phyloP scores from a whole-genome alignment of 2,888 invertebrate species.

The Eupithecia subfuscata region DNA sequence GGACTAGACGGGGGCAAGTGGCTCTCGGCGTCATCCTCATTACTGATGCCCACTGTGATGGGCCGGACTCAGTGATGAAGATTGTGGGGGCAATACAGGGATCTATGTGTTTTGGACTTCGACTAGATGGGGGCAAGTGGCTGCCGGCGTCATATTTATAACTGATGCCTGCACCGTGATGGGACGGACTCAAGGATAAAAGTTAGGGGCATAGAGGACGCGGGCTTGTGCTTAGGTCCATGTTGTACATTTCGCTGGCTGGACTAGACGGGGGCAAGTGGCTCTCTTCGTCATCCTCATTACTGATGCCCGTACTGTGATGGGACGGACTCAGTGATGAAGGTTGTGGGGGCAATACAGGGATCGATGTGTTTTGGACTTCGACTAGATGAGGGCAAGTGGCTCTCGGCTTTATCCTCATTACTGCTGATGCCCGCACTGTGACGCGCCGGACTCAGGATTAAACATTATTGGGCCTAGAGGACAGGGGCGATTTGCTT shows the following conservation, averaged over 20 bases:
- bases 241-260: no score
- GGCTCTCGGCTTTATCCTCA: constrained; percentile 42
- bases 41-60: constrained; percentile 38
- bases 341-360: neutral
- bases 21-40: constrained; percentile 44
- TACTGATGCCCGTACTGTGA: constrained; percentile 37
- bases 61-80: constrained; percentile 19
- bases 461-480: neutral
- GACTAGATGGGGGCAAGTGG: constrained; percentile 37
- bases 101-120: no score
- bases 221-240: no score
- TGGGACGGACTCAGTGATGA: constrained; percentile 24
- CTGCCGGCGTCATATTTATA: constrained; percentile 43
- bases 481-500: neutral
- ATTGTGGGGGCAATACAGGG: no score
- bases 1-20: constrained; percentile 41
- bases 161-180: constrained; percentile 35
- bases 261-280: constrained; percentile 36
- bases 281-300: constrained; percentile 43
- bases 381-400: constrained; percentile 38
- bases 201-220: neutral
- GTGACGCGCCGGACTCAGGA: constrained; percentile 21
- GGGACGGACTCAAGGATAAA: constrained; percentile 27
- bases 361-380: no score
- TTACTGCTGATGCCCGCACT: constrained; percentile 36